Conservation (phyloP, 2,797 vertebrate species). For the Coccyzus lansbergi region DNA sequence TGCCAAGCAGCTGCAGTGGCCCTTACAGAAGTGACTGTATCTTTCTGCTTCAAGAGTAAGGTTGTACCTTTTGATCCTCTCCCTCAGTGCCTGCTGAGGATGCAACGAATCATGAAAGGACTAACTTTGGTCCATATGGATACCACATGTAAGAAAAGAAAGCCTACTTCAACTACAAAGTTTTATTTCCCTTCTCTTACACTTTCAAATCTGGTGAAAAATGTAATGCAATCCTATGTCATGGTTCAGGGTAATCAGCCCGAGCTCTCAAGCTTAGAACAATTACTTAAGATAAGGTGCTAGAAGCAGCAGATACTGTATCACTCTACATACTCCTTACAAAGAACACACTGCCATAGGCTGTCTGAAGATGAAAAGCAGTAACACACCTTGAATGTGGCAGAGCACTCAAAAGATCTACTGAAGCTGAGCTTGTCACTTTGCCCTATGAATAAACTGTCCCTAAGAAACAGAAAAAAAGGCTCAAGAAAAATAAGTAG, state of each 20-base stretch:
- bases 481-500: neutral
- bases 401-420: neutral
- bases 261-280: neutral
- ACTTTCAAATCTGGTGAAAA: neutral
- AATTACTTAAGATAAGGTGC: neutral
- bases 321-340: neutral
- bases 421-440: neutral
- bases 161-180: neutral
- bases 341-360: neutral
- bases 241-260: neutral
- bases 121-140: neutral
- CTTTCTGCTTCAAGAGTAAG: neutral
- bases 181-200: neutral
- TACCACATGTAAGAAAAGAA: neutral
- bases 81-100: neutral
- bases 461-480: neutral
- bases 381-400: neutral
- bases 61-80: neutral
- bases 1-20: neutral
- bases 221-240: neutral
- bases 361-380: neutral
- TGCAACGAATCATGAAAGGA: neutral
- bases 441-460: neutral
- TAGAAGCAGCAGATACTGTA: neutral
- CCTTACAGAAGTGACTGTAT: neutral